Percentiles rank a stretch among this genome's conserved stretches.
phyloP scores from a whole-genome alignment of 2,888 invertebrate genomes.

The Endotricha flammealis region DNA sequence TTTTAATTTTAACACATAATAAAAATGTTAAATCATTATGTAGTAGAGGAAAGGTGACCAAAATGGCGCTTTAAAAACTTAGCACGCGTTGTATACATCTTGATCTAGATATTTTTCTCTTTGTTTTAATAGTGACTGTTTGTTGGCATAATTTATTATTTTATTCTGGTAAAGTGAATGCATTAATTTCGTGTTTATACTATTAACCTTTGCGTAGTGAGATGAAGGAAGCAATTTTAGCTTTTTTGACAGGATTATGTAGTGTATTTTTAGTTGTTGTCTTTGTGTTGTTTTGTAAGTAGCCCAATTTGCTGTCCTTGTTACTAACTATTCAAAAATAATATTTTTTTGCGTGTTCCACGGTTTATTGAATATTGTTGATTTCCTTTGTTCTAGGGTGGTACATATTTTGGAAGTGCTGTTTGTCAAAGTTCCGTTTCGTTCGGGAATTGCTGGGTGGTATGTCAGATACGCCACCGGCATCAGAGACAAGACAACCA shows the following conservation, averaged over 20 bases:
- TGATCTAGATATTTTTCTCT: slow-evolving; percentile 33
- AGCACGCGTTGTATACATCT: slow-evolving; percentile 27
- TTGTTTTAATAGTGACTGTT: slow-evolving; percentile 34
- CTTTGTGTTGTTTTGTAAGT: slow-evolving; percentile 76
- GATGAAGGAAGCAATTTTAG: slow-evolving; percentile 75
- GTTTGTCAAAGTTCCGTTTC: slow-evolving; percentile 91
- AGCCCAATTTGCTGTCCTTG: slow-evolving; percentile 39
- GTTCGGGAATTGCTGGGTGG: slow-evolving; percentile 91
- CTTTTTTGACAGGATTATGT: slow-evolving; percentile 70
- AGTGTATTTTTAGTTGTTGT: slow-evolving; percentile 71
- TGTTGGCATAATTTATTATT: slow-evolving; percentile 28
- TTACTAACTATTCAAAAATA: slow-evolving; percentile 21
- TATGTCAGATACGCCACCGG: slow-evolving; percentile 81
- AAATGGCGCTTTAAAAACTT: slow-evolving; percentile 39
- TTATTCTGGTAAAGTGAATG: slow-evolving; percentile 58
- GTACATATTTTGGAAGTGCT: slow-evolving; percentile 94
- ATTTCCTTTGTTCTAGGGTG: slow-evolving; percentile 84
- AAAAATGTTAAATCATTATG: no score
- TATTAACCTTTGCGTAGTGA: slow-evolving; percentile 51
- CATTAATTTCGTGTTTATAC: slow-evolving; percentile 51
- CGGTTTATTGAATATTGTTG: slow-evolving; percentile 13
- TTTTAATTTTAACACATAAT: no score
- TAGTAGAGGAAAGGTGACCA: slow-evolving; percentile 17
- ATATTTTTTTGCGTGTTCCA: neutral
- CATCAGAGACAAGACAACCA: slow-evolving; percentile 78